phyloP scores from a whole-genome alignment of 1,140 invertebrate species.

The Aphaenogaster rudis region DNA sequence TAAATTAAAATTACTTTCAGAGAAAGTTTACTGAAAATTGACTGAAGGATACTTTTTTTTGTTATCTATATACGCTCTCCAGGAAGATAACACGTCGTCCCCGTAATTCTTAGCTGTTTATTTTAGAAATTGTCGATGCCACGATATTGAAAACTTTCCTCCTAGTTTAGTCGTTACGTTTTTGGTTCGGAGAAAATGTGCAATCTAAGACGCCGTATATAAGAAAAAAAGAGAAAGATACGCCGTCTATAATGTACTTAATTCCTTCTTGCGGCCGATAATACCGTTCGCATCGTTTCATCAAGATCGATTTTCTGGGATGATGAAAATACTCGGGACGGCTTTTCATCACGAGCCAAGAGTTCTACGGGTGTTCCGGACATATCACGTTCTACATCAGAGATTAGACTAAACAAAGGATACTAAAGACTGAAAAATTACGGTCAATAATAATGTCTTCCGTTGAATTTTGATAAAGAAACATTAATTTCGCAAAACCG shows the following conservation, averaged over 20 bases:
- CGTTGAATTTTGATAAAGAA: constrained; percentile 1
- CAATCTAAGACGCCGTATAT: constrained; percentile 18
- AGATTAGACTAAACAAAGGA: constrained; percentile 33
- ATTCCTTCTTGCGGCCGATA: constrained; percentile 51
- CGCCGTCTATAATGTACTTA: constrained; percentile 46
- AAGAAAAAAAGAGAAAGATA: constrained; percentile 2
- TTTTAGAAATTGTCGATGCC: constrained; percentile 27
- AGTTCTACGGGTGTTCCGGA: not conserved
- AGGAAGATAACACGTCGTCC: not conserved
- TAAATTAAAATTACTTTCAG: constrained; percentile 41
- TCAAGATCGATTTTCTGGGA: constrained; percentile 38
- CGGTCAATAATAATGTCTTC: not conserved
- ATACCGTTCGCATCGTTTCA: constrained; percentile 48
- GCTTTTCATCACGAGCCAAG: constrained; percentile 41
- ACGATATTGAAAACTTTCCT: constrained; percentile 28
- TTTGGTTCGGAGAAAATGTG: constrained; percentile 12
- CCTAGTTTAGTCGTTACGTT: constrained; percentile 23
- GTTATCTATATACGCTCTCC: not conserved
- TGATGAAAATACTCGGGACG: constrained; percentile 39
- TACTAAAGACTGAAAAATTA: not conserved
- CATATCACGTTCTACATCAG: constrained; percentile 6
- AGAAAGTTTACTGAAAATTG: constrained; percentile 27
- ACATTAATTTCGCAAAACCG: not conserved
- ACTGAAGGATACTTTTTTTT: constrained; percentile 15
- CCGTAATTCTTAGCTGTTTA: constrained; percentile 12